Evolutionary conservation across 2,888 invertebrate species (phyloP), one percentile per base, ranked within the genome.

Genomic region (Drosophila barbarae): DNA sequence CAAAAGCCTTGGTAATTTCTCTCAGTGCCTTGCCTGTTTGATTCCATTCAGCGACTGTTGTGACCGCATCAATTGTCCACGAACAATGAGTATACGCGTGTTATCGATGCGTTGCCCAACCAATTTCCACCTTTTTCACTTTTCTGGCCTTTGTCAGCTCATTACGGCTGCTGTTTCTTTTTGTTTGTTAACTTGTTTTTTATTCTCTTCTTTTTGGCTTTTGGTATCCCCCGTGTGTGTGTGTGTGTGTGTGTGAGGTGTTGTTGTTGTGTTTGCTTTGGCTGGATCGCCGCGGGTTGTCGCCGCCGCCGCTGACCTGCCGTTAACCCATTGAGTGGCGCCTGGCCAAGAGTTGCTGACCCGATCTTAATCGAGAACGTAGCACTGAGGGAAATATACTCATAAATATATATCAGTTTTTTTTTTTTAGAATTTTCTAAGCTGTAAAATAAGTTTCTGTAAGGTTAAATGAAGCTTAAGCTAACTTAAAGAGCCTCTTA

Each of bases 241-340:
- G 21, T 21, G 21, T 21, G 21, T 8, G n/a, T 18, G 21, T 21
- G 21, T 21, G 21, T 8, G n/a, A 35, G 34, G n/a, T 35, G 34
- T 35, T 35, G 35, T 35, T 38, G 60, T 35, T 38, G 60, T 26
- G 38, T 51, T 68, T 58, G 65, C 71, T 39, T n/a, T 69, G 66
- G 72, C 61, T 53, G 26, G 8, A 44, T 38, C 42, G 21, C 81
- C 67, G 84, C 81, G 71, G 85, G 81, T 56, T 76, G 69, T 71
- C 44, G 47, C 9, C 30, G 30, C 10, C 32, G 49, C 26, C 65
- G 66, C 23, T 57, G 56, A 54, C 47, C 59, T 66, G 55, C 58
- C 32, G 46, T 38, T 51, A 57, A 50, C 60, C 67, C 59, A 60
- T 60, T 68, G 60, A 67, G 49, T 72, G 72, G 72, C 72, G 65